Percentiles rank a stretch among this genome's conserved stretches.
Evolutionary conservation across 2,797 vertebrate species (phyloP).

Genomic region (Synaphobranchus kaupii): DNA sequence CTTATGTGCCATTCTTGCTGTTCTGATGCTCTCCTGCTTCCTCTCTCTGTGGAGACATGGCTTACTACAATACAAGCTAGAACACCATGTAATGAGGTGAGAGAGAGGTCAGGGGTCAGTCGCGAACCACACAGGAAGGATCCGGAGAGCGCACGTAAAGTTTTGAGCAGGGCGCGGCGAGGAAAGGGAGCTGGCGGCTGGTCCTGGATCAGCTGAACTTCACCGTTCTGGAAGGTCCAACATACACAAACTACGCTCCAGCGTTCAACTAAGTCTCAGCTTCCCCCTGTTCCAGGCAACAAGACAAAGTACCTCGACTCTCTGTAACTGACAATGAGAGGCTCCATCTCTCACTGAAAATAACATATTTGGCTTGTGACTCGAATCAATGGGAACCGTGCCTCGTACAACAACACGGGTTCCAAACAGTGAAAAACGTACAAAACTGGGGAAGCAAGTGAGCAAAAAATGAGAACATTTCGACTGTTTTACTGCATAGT

Average conservation of each 20-base stretch:
- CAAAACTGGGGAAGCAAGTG: neutral
- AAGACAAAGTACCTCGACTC: neutral
- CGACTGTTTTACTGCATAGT: neutral
- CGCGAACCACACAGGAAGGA: neutral
- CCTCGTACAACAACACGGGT: neutral
- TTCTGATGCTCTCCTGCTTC: neutral
- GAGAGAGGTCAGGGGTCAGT: neutral
- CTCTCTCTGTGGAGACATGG: neutral
- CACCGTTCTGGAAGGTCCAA: neutral
- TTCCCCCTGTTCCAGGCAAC: conserved; percentile 4
- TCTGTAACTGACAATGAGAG: neutral
- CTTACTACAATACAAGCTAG: neutral
- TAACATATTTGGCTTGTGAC: neutral
- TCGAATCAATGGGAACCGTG: conserved; percentile 1
- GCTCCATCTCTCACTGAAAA: neutral
- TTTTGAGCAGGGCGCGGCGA: neutral
- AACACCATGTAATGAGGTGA: neutral
- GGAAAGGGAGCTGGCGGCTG: neutral
- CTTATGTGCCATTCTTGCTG: neutral
- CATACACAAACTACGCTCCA: conserved; percentile 6
- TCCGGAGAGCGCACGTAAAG: neutral
- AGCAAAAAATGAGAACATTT: neutral
- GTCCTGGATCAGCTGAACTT: conserved; percentile 3
- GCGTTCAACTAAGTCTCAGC: neutral
- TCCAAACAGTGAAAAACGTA: neutral